A percentile compares a stretch with the other conserved stretches of the same genome.
Evolutionary conservation across 2,113 vertebrate genomes (phyloP).

Genomic region (Herpetotheres cachinnans): DNA sequence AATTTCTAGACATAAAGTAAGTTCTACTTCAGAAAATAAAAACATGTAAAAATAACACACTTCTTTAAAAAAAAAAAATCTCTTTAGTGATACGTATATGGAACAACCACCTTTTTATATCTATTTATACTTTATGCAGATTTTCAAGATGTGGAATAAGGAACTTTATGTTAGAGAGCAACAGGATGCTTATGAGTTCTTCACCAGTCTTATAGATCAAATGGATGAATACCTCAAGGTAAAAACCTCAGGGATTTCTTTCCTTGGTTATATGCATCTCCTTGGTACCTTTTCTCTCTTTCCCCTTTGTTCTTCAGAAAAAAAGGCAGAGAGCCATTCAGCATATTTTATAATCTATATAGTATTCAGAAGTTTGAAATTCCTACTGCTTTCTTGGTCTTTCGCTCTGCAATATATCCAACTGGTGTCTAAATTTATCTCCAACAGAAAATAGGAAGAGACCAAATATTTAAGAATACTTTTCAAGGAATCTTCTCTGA

Average conservation of each 20-base stretch:
- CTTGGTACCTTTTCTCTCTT: background rate
- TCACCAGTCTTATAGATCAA: constrained; percentile 98
- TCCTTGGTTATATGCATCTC: background rate
- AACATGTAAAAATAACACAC: background rate
- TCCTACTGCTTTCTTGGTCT: background rate
- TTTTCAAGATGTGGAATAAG: constrained; percentile 99
- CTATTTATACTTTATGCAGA: constrained; percentile 69
- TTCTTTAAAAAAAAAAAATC: background rate
- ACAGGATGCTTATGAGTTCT: constrained; percentile 98
- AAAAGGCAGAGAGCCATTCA: background rate
- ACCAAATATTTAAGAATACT: constrained; percentile 99
- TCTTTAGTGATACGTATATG: constrained; percentile 9
- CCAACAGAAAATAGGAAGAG: constrained; percentile 94
- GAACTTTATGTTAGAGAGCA: constrained; percentile 96
- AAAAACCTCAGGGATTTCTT: background rate
- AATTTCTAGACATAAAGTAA: background rate
- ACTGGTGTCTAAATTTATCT: constrained; percentile 42
- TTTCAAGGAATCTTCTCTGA: constrained; percentile 99
- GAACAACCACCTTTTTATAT: background rate
- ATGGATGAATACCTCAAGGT: constrained; percentile 99
- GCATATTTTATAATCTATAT: background rate
- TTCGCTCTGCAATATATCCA: background rate
- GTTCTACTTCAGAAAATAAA: background rate
- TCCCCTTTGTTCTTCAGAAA: background rate
- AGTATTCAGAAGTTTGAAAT: background rate